These are phyloP conservation scores for Drosophila rhopaloa DNA, from an alignment of 1,140 invertebrate genomes.

Conservation along the genomic window DNA sequence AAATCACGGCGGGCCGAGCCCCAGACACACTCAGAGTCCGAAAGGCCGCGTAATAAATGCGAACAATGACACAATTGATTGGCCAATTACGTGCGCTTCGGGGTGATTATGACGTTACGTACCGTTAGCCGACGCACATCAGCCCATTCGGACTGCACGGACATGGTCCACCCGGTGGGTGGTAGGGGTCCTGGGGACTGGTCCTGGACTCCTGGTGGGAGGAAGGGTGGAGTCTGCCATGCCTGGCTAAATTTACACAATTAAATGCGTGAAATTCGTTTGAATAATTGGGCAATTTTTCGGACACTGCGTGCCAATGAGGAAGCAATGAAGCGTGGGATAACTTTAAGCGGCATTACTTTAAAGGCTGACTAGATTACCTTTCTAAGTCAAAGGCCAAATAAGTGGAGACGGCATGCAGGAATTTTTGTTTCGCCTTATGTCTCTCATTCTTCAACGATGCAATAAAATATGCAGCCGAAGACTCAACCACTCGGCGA, in stretches of 20 bases:
- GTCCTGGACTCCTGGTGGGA: not conserved
- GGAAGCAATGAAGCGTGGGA: not conserved
- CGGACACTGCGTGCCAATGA: conserved; percentile 22
- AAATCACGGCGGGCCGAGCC: conserved; percentile 58
- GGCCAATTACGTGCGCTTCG: conserved; percentile 83
- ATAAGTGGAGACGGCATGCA: not conserved
- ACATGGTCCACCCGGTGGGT: not conserved
- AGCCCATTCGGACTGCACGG: conserved; percentile 20
- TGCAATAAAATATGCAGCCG: conserved; percentile 49
- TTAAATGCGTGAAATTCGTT: conserved; percentile 83
- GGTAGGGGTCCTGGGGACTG: not conserved
- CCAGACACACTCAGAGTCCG: conserved; percentile 32
- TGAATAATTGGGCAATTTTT: conserved; percentile 82
- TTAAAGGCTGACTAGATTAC: conserved; percentile 13
- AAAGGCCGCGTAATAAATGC: conserved; percentile 83
- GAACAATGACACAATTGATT: conserved; percentile 84
- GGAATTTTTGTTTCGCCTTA: too few species aligned
- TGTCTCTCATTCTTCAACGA: not conserved
- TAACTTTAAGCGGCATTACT: conserved; percentile 8
- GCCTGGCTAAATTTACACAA: conserved; percentile 81
- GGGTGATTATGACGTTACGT: conserved; percentile 83
- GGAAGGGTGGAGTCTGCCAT: conserved; percentile 68
- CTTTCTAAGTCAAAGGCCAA: not conserved
- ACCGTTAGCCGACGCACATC: conserved; percentile 63
- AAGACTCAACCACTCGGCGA: conserved; percentile 19